A percentile compares a stretch with the other conserved stretches of the same genome.
These are phyloP conservation scores for Paralichthys olivaceus DNA, from an alignment of 2,113 vertebrate species.

Conservation along the genomic window DNA sequence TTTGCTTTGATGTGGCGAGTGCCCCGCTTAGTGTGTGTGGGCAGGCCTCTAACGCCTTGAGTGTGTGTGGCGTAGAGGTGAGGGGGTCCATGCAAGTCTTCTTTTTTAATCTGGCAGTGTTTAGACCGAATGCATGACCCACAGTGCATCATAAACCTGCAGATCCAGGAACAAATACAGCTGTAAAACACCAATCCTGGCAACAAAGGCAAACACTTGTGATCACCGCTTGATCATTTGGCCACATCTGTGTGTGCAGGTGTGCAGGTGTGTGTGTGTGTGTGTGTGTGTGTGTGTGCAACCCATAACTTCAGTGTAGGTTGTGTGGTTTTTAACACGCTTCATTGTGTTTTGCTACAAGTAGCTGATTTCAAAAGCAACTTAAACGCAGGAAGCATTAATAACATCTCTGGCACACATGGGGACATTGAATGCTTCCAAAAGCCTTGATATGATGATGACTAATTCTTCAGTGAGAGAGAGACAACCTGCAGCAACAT, in stretches of 20 bases:
- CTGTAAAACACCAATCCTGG: slow-evolving; percentile 66
- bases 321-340: slow-evolving; percentile 44
- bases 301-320: neutral
- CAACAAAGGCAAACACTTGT: slow-evolving; percentile 60
- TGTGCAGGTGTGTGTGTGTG: slow-evolving; percentile 29
- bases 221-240: slow-evolving; percentile 54
- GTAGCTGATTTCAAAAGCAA: slow-evolving; percentile 67
- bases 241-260: slow-evolving; percentile 38
- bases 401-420: slow-evolving; percentile 44
- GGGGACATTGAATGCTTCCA: slow-evolving; percentile 33
- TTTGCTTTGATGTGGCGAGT: slow-evolving; percentile 67
- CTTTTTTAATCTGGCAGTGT: slow-evolving; percentile 60
- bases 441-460: slow-evolving; percentile 22
- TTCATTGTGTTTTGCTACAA: slow-evolving; percentile 47
- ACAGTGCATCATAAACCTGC: slow-evolving; percentile 56
- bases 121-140: slow-evolving; percentile 60
- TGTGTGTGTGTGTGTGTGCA: slow-evolving; percentile 3
- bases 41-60: slow-evolving; percentile 33
- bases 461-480: slow-evolving; percentile 10
- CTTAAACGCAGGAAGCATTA: slow-evolving; percentile 67
- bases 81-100: slow-evolving; percentile 33
- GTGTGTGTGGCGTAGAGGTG: slow-evolving; percentile 35
- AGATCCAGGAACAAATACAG: slow-evolving; percentile 64
- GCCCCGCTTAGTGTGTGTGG: slow-evolving; percentile 48
- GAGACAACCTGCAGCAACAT: slow-evolving; percentile 3